Base-by-base conservation (phyloP, 2,797 vertebrate species). In the Varecia variegata region DNA sequence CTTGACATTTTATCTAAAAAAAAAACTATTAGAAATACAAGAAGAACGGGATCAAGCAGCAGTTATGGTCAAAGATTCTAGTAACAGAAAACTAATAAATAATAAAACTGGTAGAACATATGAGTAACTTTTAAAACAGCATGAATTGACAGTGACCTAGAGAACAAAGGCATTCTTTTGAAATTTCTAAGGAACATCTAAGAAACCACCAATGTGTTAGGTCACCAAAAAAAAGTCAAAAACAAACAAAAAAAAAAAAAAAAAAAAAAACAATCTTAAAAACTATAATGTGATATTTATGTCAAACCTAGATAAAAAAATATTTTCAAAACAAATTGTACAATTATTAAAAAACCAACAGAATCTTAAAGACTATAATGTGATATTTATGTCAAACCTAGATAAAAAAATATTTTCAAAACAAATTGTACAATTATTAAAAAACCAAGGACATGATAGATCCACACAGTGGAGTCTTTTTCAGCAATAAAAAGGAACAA, bases 11-110 rank as follows among this genome's bases (percentile, higher is more conserved):
- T 35, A 79, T 77, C 85, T 79, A 40, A 40, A 40, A 43, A 18
- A 87, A 96, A 84, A 77, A 88, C 30, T 62, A 68, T n/a, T 65
- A 96, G 52, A 83, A 86, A 95, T 70, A 81, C 2, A 62, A 90
- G 20, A 54, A 67, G 21, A 93, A 77, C 23, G 80, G 76, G 58
- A 90, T 27, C 43, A 67, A 94, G 32, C 30, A 60, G 17, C 25
- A 91, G 80, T 67, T 65, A 71, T 0, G 90, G 10, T 60, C 15
- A 93, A 92, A 81, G 40, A 89, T 80, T 79, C 50, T 91, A 91
- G 35, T 10, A 81, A 25, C 30, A 95, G 23, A 90, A 14, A 40
- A 17, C 18, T 32, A 76, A 65, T 50, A 92, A 94, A 90, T 9
- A 88, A 43, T 54, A 82, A 90, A 96, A 68, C 21, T 21, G 15